phyloP scores from a whole-genome alignment of 2,888 invertebrate genomes.

The Caenorhabditis sp. region DNA sequence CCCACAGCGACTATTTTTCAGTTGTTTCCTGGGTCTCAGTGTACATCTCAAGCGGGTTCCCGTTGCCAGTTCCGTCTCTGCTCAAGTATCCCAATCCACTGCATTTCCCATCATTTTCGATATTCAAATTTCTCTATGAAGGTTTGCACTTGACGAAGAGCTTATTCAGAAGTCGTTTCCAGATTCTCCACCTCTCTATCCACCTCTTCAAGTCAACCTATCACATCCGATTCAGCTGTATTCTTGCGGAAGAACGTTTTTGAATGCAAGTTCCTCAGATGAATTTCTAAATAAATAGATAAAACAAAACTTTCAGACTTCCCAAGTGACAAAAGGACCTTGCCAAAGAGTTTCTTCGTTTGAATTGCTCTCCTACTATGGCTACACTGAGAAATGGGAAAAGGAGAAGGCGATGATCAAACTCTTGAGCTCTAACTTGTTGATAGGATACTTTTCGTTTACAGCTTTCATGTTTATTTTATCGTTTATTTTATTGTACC shows the following conservation, averaged over 20 bases:
- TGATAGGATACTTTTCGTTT: constrained; percentile 13
- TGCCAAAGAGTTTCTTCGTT: constrained; percentile 49
- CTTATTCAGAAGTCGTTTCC: background rate
- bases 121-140: constrained; percentile 37
- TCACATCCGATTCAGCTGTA: constrained; percentile 28
- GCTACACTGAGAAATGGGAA: background rate
- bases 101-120: constrained; percentile 4
- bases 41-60: constrained; percentile 33
- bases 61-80: constrained; percentile 25
- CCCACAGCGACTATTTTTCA: constrained; percentile 14
- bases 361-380: constrained; percentile 40
- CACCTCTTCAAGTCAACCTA: constrained; percentile 7
- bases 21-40: constrained; percentile 28
- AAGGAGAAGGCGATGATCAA: background rate
- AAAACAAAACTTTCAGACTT: constrained; percentile 31
- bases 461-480: constrained; percentile 9
- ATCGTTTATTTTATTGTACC: constrained; percentile 27
- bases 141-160: constrained; percentile 19
- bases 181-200: constrained; percentile 9
- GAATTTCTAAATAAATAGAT: background rate
- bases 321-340: constrained; percentile 56
- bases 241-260: constrained; percentile 50
- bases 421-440: constrained; percentile 1
- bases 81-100: constrained; percentile 43
- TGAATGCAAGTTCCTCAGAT: constrained; percentile 25